Conservation (phyloP, 1,140 invertebrate genomes). For the Pseudachorutes palmiensis region DNA sequence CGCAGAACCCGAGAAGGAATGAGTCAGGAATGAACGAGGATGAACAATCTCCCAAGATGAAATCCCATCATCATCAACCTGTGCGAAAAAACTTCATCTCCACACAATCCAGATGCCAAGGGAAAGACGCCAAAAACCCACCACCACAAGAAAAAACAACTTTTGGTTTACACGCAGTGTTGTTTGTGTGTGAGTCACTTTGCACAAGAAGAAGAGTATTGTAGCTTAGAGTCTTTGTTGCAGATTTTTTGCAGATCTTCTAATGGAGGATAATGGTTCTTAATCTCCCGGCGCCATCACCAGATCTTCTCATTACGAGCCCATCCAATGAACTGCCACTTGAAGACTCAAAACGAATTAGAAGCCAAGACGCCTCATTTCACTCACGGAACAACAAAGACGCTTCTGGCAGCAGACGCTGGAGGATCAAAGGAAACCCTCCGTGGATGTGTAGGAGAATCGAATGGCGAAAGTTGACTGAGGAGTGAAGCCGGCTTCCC, state of each 20-base stretch:
- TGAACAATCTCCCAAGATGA: neutral
- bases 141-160: neutral
- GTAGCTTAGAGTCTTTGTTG: neutral
- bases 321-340: too few species aligned
- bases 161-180: neutral
- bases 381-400: neutral
- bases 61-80: neutral
- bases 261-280: neutral
- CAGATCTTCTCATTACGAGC: too few species aligned
- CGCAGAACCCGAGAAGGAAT: neutral
- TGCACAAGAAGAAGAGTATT: neutral
- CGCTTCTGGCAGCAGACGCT: too few species aligned
- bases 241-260: too few species aligned
- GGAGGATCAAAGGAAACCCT: too few species aligned
- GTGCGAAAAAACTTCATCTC: neutral
- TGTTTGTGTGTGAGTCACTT: neutral
- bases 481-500: neutral
- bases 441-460: neutral
- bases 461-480: constrained; percentile 7
- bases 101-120: constrained; percentile 10
- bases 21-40: neutral
- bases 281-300: neutral
- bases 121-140: neutral
- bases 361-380: constrained; percentile 8
- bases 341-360: too few species aligned